These are phyloP conservation scores for Stomatorhinus walkeri DNA, from an alignment of 2,797 vertebrate genomes.

Conservation along the genomic window DNA sequence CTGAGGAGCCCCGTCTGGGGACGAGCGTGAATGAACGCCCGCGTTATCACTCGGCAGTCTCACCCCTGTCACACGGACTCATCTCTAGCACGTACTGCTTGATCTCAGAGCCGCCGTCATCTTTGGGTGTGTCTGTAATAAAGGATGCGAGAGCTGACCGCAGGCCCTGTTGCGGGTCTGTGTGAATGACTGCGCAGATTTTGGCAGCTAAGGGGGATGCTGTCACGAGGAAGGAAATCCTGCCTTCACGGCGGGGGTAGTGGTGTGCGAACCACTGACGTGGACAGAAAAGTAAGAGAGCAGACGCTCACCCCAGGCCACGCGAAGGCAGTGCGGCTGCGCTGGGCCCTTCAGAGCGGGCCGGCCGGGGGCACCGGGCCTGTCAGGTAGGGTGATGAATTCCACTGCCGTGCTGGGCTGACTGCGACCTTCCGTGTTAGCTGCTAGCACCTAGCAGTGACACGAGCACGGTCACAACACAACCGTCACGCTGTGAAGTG, in stretches of 20 bases:
- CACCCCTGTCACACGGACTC: conserved; percentile 52
- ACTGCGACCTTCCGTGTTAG: conserved; percentile 63
- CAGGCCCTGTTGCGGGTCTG: neutral
- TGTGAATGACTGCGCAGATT: neutral
- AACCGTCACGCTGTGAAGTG: neutral
- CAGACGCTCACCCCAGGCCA: conserved; percentile 55
- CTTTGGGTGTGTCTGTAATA: conserved; percentile 61
- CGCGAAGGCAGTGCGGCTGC: conserved; percentile 55
- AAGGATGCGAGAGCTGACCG: conserved; percentile 1
- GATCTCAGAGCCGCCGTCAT: conserved; percentile 62
- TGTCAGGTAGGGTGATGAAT: conserved; percentile 61
- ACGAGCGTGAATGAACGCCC: neutral
- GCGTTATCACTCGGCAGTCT: conserved; percentile 23
- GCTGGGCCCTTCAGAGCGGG: conserved; percentile 55
- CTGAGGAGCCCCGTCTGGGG: neutral
- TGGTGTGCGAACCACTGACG: neutral
- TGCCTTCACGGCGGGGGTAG: neutral
- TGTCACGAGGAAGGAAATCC: neutral
- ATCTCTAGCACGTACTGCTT: conserved; percentile 61
- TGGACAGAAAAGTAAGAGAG: neutral
- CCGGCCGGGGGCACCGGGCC: conserved; percentile 55
- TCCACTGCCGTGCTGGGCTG: conserved; percentile 62
- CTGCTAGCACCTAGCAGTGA: conserved; percentile 57
- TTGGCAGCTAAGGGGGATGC: neutral
- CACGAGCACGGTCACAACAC: neutral